Percentiles rank a stretch among this genome's conserved stretches.
Evolutionary conservation across 2,797 vertebrate species (phyloP).

Genomic region (Phataginus tricuspis): DNA sequence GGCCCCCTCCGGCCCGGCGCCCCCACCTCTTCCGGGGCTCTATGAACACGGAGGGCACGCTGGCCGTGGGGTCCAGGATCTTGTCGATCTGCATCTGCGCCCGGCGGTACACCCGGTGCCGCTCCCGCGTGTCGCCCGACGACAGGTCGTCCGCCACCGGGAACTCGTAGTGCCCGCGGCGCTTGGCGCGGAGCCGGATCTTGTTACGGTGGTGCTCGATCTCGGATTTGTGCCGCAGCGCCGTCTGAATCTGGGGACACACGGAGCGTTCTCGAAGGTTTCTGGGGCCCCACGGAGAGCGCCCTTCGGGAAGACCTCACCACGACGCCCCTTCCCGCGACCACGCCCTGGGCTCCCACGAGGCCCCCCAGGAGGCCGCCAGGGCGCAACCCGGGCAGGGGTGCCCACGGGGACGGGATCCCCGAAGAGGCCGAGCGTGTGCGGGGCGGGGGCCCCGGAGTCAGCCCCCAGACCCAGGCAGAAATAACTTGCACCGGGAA

Average conservation of each 20-base stretch:
- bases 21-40: slow-evolving; percentile 93
- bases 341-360: background rate
- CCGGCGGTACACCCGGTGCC: slow-evolving; percentile 94
- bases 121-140: slow-evolving; percentile 93
- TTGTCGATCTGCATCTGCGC: slow-evolving; percentile 98
- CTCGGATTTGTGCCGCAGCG: slow-evolving; percentile 97
- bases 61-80: slow-evolving; percentile 92
- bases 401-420: no score
- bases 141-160: slow-evolving; percentile 97
- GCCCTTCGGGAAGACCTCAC: background rate
- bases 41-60: slow-evolving; percentile 90
- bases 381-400: no score
- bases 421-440: no score
- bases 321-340: background rate
- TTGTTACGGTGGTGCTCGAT: slow-evolving; percentile 98
- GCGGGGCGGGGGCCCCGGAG: rapidly evolving
- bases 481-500: background rate
- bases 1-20: rapidly evolving
- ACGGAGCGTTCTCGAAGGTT: rapidly evolving
- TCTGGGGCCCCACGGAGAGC: background rate
- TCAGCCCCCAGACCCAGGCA: background rate
- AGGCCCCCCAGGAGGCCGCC: background rate
- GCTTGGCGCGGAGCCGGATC: slow-evolving; percentile 95
- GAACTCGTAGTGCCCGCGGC: slow-evolving; percentile 97
- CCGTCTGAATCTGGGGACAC: slow-evolving; percentile 93